Conservation (phyloP, 2,113 vertebrate genomes). For the Oreochromis spilurus region DNA sequence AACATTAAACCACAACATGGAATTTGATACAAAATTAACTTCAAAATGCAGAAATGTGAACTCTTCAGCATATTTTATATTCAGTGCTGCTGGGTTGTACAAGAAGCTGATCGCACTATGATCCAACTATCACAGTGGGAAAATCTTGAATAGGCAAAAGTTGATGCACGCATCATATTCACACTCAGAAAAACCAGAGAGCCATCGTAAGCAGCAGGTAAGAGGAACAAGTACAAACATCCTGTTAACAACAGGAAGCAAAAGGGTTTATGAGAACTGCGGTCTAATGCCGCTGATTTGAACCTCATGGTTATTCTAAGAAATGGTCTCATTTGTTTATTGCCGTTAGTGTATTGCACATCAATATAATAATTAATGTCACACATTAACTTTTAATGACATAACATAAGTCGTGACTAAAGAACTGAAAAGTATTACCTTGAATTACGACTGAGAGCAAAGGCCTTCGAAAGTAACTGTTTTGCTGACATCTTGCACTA, state of each 20-base stretch:
- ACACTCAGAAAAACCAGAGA: neutral
- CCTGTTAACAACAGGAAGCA: conserved; percentile 10
- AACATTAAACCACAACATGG: neutral
- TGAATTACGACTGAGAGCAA: rapidly evolving
- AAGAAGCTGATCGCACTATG: neutral
- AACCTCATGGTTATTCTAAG: neutral
- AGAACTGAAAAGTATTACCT: neutral
- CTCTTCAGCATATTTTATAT: neutral
- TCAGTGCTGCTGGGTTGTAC: neutral
- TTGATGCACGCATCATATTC: neutral
- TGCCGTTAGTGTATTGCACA: neutral
- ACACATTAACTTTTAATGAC: neutral
- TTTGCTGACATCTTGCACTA: neutral
- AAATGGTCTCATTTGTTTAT: neutral
- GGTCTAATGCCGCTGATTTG: neutral
- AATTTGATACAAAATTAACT: neutral
- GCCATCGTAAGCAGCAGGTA: neutral
- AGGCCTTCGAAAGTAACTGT: neutral
- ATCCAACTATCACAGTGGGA: neutral
- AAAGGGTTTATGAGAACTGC: neutral
- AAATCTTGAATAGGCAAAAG: neutral
- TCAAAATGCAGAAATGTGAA: neutral
- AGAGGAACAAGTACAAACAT: neutral
- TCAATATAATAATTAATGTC: neutral
- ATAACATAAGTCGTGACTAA: neutral